Base-by-base conservation (phyloP, 2,113 vertebrate genomes). In the Gambusia holbrooki region DNA sequence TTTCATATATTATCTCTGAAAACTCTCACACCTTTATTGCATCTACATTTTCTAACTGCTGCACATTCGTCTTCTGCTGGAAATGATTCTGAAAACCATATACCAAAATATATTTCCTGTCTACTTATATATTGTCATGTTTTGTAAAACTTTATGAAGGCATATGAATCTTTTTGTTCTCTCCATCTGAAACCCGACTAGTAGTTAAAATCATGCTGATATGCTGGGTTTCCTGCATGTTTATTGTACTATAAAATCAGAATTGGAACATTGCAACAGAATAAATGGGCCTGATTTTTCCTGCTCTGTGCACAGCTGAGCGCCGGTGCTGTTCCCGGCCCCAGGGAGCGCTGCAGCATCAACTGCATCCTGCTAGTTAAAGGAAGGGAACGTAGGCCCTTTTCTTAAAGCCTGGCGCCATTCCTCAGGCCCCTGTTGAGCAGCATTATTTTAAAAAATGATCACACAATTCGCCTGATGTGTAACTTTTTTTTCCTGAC, bases 381-480 rank as follows among this genome's bases (percentile, higher is more conserved):
- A 48, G 8, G 15, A n/a, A 42, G 65, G 17, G 64, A 37, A n/a
- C 19, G 64, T 1, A 4, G 6, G 62, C 15, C 12, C 3, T 62
- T 80, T 76, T 80, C 68, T 69, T 66, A 85, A 72, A 66, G 74
- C 71, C 64, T 60, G 33, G 66, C 76, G 67, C 72, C 80, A 68
- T 79, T 68, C 74, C 64, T 37, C 28, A 19, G 6, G 6, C 51
- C 40, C 32, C 79, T 80, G 60, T 45, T 74, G 78, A 76, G 80
- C 28, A 63, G 79, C 62, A 65, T 80, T 80, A 66, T 74, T 76
- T 80, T 82, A 81, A 69, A 62, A 42, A 69, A 80, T 73, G 63
- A 71, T 69, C 79, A 84, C 79, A 86, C 89, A 82, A 85, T 87
- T 89, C 88, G 80, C 74, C 84, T 86, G 77, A 84, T 87, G 82